Evolutionary conservation across 2,797 vertebrate genomes (phyloP).

Genomic region (Chromis chromis): DNA sequence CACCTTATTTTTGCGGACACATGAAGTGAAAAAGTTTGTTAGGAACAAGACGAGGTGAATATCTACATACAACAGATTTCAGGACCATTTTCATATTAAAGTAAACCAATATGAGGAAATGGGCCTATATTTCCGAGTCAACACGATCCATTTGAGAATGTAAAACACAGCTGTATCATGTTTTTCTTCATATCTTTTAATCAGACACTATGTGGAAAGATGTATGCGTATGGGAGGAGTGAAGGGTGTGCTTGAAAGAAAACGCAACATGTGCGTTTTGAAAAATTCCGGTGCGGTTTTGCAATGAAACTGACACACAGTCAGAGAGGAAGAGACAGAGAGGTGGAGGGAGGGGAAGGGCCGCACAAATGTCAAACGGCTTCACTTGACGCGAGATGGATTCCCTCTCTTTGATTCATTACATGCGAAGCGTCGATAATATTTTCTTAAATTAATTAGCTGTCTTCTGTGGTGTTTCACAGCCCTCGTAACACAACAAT

Average conservation of each 20-base stretch:
- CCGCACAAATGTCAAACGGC: conserved; percentile 71
- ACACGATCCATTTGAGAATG: not conserved
- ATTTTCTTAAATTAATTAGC: conserved; percentile 58
- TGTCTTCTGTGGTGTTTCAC: conserved; percentile 33
- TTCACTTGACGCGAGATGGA: conserved; percentile 69
- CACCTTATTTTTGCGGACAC: not conserved
- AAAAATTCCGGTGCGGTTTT: conserved; percentile 85
- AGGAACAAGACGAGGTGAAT: not conserved
- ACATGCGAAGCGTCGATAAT: conserved; percentile 31
- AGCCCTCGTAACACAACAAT: conserved; percentile 70
- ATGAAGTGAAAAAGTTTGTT: not conserved
- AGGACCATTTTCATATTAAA: not conserved
- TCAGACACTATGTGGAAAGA: not conserved
- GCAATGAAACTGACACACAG: conserved; percentile 73
- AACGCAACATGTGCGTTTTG: conserved; percentile 66
- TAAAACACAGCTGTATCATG: not conserved
- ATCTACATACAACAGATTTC: not conserved
- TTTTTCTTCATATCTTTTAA: not conserved
- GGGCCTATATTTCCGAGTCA: not conserved
- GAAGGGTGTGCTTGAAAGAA: conserved; percentile 35
- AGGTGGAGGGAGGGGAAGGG: conserved; percentile 67
- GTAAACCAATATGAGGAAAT: not conserved
- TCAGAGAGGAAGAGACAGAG: conserved; percentile 71
- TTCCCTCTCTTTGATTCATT: conserved; percentile 53
- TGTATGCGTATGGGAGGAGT: not conserved